Conservation (phyloP, 2,113 vertebrate species). For the Jacana jacana region DNA sequence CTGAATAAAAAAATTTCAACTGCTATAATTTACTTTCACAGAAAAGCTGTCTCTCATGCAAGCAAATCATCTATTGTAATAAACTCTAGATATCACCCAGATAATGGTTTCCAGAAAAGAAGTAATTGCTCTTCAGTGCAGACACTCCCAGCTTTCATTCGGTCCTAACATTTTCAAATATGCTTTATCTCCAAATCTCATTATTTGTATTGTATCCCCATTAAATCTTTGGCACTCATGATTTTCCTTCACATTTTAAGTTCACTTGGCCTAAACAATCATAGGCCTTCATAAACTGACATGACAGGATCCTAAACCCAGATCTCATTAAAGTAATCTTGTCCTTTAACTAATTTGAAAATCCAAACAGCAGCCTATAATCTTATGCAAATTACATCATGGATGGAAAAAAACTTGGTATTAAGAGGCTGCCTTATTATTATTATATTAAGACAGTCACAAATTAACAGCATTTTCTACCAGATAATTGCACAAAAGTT, state of each 20-base stretch:
- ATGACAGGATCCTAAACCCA: not conserved
- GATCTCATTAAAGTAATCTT: not conserved
- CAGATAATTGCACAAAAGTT: not conserved
- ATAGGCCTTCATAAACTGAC: not conserved
- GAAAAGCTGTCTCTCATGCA: not conserved
- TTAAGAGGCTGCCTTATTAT: not conserved
- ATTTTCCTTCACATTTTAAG: slow-evolving; percentile 11
- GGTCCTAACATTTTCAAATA: not conserved
- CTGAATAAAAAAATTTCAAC: not conserved
- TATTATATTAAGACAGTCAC: not conserved
- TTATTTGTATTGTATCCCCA: not conserved
- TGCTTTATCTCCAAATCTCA: not conserved
- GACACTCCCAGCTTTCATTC: not conserved
- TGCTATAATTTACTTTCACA: not conserved
- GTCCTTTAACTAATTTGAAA: not conserved
- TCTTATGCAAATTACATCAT: not conserved
- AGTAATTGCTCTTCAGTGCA: not conserved
- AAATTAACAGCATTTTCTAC: not conserved
- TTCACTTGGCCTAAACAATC: not conserved
- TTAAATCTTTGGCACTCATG: not conserved
- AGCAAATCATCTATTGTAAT: slow-evolving; percentile 4
- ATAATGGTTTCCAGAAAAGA: not conserved
- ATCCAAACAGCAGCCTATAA: not conserved
- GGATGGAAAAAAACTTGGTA: not conserved
- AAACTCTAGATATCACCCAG: not conserved